Percentiles rank a stretch among this genome's conserved stretches.
phyloP scores from a whole-genome alignment of 2,113 vertebrate genomes.

The Dipodomys spectabilis region DNA sequence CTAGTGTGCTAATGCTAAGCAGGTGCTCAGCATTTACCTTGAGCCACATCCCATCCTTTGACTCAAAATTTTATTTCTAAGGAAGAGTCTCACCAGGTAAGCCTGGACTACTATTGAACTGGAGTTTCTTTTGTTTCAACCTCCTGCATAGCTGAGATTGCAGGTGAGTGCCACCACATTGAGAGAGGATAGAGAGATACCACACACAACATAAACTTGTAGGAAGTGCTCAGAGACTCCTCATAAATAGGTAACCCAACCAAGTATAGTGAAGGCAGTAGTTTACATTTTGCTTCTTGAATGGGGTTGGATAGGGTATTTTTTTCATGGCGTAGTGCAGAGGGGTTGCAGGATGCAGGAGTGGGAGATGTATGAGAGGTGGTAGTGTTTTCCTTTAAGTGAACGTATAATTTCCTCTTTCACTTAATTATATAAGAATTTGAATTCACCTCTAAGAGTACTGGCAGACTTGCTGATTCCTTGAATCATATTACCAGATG shows the following conservation, averaged over 20 bases:
- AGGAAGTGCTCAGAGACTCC: neutral
- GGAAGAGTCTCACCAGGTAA: too few species aligned
- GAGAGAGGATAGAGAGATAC: neutral
- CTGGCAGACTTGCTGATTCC: neutral
- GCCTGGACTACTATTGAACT: too few species aligned
- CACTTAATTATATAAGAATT: neutral
- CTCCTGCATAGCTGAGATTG: too few species aligned
- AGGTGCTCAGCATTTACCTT: too few species aligned
- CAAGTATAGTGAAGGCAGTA: neutral
- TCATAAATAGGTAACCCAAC: neutral
- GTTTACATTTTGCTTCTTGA: neutral
- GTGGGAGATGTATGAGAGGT: neutral
- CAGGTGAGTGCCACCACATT: too few species aligned
- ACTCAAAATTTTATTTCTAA: too few species aligned
- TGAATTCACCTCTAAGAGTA: conserved; percentile 24
- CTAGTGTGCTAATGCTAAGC: too few species aligned
- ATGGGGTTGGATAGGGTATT: neutral
- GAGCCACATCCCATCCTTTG: too few species aligned
- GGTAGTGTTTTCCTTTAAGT: neutral
- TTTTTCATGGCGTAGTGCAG: neutral
- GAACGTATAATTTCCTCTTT: neutral
- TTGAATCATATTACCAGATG: neutral
- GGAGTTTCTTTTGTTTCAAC: too few species aligned
- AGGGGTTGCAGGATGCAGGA: neutral
- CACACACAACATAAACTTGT: neutral